phyloP scores from a whole-genome alignment of 2,888 invertebrate genomes.

The Marronus borbonicus region DNA sequence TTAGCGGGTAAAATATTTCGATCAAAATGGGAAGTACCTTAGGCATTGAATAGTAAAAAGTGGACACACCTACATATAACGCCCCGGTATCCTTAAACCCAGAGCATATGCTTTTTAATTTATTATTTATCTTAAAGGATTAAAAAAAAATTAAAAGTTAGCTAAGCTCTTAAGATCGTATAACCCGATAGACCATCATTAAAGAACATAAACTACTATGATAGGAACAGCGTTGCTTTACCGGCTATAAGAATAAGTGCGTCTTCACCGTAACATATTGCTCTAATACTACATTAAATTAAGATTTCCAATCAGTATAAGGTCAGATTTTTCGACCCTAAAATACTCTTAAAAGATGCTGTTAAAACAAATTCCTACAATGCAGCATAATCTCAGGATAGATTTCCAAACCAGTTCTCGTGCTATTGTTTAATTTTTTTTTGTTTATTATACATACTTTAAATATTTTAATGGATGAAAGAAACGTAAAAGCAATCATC shows the following conservation, averaged over 20 bases:
- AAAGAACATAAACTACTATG: constrained; percentile 69
- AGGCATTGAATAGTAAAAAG: constrained; percentile 58
- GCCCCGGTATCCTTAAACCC: constrained; percentile 59
- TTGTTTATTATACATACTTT: neutral
- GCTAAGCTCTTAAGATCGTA: constrained; percentile 67
- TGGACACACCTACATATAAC: constrained; percentile 61
- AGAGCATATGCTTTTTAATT: constrained; percentile 63
- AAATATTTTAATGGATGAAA: neutral
- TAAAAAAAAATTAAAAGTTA: constrained; percentile 63
- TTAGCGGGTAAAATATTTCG: constrained; percentile 13
- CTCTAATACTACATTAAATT: constrained; percentile 53
- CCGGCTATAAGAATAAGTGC: constrained; percentile 49
- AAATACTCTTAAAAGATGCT: constrained; percentile 39
- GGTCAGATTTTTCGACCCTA: constrained; percentile 50
- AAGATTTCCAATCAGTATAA: constrained; percentile 55
- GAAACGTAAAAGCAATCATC: no score
- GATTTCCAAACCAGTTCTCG: constrained; percentile 25
- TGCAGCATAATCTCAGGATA: constrained; percentile 15
- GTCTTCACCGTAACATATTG: neutral
- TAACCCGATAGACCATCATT: constrained; percentile 68
- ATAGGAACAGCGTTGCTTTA: constrained; percentile 66
- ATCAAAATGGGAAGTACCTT: constrained; percentile 25
- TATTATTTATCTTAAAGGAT: constrained; percentile 63
- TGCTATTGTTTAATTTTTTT: neutral
- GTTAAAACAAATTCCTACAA: constrained; percentile 36